These are phyloP conservation scores for Candoia aspera DNA, from an alignment of 2,113 vertebrate species.

Conservation along the genomic window DNA sequence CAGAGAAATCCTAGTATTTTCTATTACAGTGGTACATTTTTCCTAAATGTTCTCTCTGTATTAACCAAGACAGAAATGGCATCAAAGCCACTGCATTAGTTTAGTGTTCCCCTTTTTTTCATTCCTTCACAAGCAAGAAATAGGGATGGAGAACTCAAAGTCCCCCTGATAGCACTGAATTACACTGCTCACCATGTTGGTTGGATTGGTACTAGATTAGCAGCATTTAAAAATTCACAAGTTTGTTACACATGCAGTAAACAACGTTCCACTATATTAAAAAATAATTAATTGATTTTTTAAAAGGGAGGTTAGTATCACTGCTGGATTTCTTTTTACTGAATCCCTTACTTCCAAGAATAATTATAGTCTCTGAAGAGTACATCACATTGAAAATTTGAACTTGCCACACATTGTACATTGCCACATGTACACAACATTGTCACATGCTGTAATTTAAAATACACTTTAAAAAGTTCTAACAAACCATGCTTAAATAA, in stretches of 20 bases:
- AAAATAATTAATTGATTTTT: neutral
- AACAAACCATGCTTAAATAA: neutral
- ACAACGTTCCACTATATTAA: neutral
- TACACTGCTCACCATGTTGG: neutral
- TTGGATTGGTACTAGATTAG: neutral
- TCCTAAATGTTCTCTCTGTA: neutral
- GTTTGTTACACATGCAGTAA: neutral
- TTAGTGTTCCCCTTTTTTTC: neutral
- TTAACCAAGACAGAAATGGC: too few species aligned
- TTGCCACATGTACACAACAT: neutral
- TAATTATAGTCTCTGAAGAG: neutral
- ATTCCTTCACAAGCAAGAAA: neutral
- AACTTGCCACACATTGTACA: neutral
- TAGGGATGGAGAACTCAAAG: neutral
- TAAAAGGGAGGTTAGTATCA: neutral
- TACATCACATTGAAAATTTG: neutral
- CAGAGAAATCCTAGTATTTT: neutral
- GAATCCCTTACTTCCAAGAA: neutral
- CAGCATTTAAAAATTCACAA: neutral
- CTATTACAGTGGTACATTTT: neutral
- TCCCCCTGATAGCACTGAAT: neutral
- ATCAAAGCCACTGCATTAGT: neutral
- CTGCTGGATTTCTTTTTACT: neutral
- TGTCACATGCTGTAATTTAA: neutral
- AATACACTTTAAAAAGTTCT: neutral